A percentile compares a stretch with the other conserved stretches of the same genome.
Conservation (phyloP, 2,888 invertebrate species). For the Macrosoma leucophasiata region DNA sequence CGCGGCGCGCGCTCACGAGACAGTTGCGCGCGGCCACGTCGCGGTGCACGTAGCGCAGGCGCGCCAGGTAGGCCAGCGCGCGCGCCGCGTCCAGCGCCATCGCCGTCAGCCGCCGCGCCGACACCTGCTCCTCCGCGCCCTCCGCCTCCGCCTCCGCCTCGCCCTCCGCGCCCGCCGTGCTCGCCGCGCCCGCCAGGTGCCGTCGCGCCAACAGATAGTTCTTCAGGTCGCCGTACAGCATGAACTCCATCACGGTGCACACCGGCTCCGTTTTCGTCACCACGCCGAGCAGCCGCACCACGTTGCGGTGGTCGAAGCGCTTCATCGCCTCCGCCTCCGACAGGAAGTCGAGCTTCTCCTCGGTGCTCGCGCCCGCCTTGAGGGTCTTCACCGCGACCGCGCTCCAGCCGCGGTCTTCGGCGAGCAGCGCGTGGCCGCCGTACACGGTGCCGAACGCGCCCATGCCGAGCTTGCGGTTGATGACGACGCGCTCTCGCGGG, state of each 20-base stretch:
- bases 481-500: constrained; percentile 87
- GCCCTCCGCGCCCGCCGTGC: constrained; percentile 81
- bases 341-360: constrained; percentile 92
- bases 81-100: constrained; percentile 93
- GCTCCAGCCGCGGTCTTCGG: constrained; percentile 79
- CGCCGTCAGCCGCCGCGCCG: constrained; percentile 84
- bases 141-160: constrained; percentile 63
- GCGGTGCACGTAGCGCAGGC: constrained; percentile 91
- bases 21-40: constrained; percentile 90
- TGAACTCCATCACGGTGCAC: constrained; percentile 95
- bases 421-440: constrained; percentile 88
- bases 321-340: constrained; percentile 97
- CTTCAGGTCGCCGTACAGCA: constrained; percentile 94
- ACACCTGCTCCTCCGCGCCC: constrained; percentile 85
- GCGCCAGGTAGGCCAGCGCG: constrained; percentile 89
- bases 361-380: constrained; percentile 86
- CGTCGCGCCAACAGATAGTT: constrained; percentile 90
- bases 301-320: constrained; percentile 91
- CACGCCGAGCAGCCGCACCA: constrained; percentile 89
- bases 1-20: constrained; percentile 82
- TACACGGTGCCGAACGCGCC: constrained; percentile 96
- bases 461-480: constrained; percentile 89
- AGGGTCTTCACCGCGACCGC: constrained; percentile 93
- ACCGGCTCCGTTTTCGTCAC: constrained; percentile 92
- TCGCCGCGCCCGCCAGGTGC: constrained; percentile 84